Evolutionary conservation across 2,113 vertebrate species (phyloP), one percentile per base, ranked within the genome.

Genomic region (Furnarius figulus): DNA sequence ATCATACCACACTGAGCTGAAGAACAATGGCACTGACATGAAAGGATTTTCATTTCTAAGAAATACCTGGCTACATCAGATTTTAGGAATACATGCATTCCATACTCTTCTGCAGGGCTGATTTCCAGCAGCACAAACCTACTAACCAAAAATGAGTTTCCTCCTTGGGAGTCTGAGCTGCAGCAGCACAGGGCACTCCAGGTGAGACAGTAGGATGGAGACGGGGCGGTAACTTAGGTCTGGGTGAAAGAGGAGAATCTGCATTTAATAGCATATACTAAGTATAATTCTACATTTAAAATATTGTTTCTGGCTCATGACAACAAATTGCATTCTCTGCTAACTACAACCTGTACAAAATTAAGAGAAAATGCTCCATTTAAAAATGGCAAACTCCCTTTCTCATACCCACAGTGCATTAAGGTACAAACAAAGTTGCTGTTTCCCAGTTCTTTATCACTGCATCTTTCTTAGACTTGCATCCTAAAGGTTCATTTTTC

Each of bases 11-110:
- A 46, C 19, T 52, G 78, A 93, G 71, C 82, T 84, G 73, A 87
- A 63, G 77, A 87, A 90, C 72, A 63, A 74, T 40, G 35, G 66
- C 63, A 33, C 31, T 42, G 73, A 72, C 83, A 78, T 49, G 33
- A 80, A 94, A 96, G 72, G 68, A 33, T 75, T 96, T 95, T 86
- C 3, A 73, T 84, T 79, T 85, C 85, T 62, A 86, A 85, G 81
- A 66, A 89, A 89, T 30, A 66, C 39, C 27, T 37, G 70, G 49
- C 44, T 65, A 84, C 86, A 90, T 37, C 9, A 63, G 67, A 61
- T 42, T 46, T 81, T 44, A 55, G 67, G n/a, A 62, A 58, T 33
- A 63, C 5, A 5, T 2, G 14, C 14, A 14, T 30, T 82, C 76
- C 50, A 14, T 15, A 58, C 78, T 59, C 44, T 77, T 74, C 24